These are phyloP conservation scores for Cistogaster globosa DNA, from an alignment of 2,888 invertebrate genomes.

Conservation along the genomic window DNA sequence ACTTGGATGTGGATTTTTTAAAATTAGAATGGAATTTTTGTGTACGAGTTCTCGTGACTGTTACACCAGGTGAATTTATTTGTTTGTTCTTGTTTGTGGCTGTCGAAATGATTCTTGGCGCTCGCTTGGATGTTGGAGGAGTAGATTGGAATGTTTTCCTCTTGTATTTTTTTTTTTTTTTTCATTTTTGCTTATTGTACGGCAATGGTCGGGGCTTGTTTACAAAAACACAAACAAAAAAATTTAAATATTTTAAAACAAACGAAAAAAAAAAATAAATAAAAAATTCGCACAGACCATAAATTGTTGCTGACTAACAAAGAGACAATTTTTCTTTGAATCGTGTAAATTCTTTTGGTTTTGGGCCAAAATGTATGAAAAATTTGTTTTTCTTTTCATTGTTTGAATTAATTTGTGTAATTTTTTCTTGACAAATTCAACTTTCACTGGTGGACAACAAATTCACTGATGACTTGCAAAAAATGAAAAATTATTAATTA, in stretches of 20 bases:
- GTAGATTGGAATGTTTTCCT: conserved; percentile 53
- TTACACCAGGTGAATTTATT: conserved; percentile 54
- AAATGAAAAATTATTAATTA: conserved; percentile 1
- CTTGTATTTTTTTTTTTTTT: conserved; percentile 1
- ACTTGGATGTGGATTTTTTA: conserved; percentile 10
- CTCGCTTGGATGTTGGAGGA: conserved; percentile 47
- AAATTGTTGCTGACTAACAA: conserved; percentile 60
- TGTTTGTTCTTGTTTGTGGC: conserved; percentile 33
- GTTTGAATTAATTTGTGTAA: conserved; percentile 12
- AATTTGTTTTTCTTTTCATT: background rate
- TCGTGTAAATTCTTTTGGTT: conserved; percentile 54
- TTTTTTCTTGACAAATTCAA: conserved; percentile 41
- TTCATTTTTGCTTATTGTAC: background rate
- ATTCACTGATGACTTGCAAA: conserved; percentile 2
- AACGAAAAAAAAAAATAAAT: background rate
- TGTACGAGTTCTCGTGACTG: conserved; percentile 8
- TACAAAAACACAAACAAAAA: conserved; percentile 26
- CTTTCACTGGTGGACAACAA: conserved; percentile 50
- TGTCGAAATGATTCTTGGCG: conserved; percentile 38
- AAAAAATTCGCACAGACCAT: conserved; percentile 40
- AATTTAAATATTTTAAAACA: background rate
- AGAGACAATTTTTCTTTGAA: conserved; percentile 40
- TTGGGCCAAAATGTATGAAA: conserved; percentile 48
- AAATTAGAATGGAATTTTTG: conserved; percentile 63
- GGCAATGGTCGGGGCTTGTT: conserved; percentile 42